Percentiles rank a stretch among this genome's conserved stretches.
Conservation (phyloP, 2,888 invertebrate genomes). For the Chrysolina oricalcia region DNA sequence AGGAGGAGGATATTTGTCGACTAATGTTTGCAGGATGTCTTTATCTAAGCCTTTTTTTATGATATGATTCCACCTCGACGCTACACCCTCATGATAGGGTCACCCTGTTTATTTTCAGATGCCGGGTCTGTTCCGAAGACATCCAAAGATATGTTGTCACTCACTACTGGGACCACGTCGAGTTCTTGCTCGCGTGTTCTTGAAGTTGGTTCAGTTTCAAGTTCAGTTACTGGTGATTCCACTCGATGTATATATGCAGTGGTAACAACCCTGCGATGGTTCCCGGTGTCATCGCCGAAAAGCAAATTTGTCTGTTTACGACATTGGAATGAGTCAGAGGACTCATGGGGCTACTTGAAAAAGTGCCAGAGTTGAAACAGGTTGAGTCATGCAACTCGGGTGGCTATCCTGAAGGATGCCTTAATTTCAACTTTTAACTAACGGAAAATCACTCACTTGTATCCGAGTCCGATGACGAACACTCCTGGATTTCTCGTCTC, state of each 20-base stretch:
- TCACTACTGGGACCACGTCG: neutral
- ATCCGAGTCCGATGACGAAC: neutral
- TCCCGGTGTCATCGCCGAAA: too few relatives aligned
- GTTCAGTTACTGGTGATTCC: too few relatives aligned
- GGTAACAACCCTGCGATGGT: too few relatives aligned
- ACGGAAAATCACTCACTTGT: too few relatives aligned
- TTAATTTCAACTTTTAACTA: neutral
- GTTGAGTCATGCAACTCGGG: constrained; percentile 10
- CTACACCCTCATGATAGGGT: constrained; percentile 5
- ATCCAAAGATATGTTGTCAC: neutral
- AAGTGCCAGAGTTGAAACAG: too few relatives aligned
- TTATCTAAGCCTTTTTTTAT: constrained; percentile 12
- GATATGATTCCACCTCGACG: constrained; percentile 12
- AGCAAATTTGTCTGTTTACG: neutral
- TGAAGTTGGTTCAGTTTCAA: too few relatives aligned
- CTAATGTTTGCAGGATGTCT: neutral
- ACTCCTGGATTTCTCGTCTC: neutral
- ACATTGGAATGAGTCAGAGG: too few relatives aligned
- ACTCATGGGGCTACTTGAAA: too few relatives aligned
- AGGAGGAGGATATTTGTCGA: constrained; percentile 10
- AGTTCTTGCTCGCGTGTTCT: neutral
- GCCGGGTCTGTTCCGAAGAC: constrained; percentile 14
- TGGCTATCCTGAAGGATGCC: constrained; percentile 5
- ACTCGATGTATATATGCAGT: too few relatives aligned
- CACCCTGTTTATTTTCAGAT: constrained; percentile 9